Base-by-base conservation (phyloP, 2,797 vertebrate species). In the Brotula barbata region DNA sequence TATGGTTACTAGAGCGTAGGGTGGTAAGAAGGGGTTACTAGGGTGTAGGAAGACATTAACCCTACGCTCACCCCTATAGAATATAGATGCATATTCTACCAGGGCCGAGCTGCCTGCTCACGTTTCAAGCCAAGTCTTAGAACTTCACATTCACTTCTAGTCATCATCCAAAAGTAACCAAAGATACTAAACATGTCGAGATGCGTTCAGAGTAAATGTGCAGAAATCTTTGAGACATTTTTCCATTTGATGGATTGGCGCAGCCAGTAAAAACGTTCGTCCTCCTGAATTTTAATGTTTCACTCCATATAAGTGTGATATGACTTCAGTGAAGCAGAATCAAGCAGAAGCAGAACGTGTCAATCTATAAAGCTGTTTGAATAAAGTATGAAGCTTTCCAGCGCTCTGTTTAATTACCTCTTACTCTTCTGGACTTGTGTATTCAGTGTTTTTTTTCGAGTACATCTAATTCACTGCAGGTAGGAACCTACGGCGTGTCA, bases 401-500 rank as follows among this genome's bases (percentile, higher is more conserved):
- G n/a, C n/a, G n/a, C n/a, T n/a, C n/a, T n/a, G n/a, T n/a, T 16
- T 58, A 54, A 43, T 34, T 6, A 25, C 42, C 60, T 60, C 57
- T 51, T 15, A 21, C 59, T 58, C 14, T 16, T 58, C 44, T 54
- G 25, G 59, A 68, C 21, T 5, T 73, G 33, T 55, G 57, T 55
- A 64, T 70, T 71, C 69, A 40, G 51, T 58, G 22, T 64, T 66
- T 46, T 56, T 41, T 34, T n/a, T 37, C 20, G 41, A 42, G 50
- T 50, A 40, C 56, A 55, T 48, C 61, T 67, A 56, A 53, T 60
- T 70, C 36, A 51, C 3, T 23, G 65, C 63, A 71, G 48, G 59
- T 63, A 42, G 80, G 64, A 75, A 81, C 45, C 34, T 46, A 19
- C n/a, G n/a, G 13, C 13, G 13, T 44, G 36, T 28, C 49, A 77